phyloP scores from a whole-genome alignment of 2,797 vertebrate species.

The Malurus splendens region DNA sequence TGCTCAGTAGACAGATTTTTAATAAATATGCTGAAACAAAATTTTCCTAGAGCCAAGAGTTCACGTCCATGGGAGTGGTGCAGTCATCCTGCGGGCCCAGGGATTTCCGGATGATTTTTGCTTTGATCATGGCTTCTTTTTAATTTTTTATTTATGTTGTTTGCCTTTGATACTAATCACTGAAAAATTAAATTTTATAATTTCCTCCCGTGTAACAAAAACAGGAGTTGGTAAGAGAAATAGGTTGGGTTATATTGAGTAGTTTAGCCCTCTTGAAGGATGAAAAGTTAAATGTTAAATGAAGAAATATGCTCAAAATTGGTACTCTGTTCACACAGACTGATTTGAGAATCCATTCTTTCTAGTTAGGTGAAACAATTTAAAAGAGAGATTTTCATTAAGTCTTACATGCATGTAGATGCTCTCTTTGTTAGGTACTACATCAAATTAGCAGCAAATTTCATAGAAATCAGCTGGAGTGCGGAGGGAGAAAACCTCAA shows the following conservation, averaged over 20 bases:
- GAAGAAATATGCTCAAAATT: not conserved
- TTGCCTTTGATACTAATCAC: not conserved
- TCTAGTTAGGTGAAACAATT: not conserved
- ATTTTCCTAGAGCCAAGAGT: not conserved
- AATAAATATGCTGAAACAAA: not conserved
- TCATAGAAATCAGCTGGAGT: not conserved
- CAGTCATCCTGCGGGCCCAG: not conserved
- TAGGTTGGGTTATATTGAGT: not conserved
- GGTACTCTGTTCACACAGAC: not conserved
- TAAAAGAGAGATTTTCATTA: not conserved
- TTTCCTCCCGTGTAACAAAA: not conserved
- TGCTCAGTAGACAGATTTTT: constrained; percentile 2
- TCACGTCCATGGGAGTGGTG: not conserved
- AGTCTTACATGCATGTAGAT: accelerated
- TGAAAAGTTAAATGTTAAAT: not conserved
- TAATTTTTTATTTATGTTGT: constrained; percentile 16
- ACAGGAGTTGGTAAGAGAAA: not conserved
- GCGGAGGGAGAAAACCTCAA: not conserved
- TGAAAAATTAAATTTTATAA: not conserved
- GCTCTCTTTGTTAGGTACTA: not conserved
- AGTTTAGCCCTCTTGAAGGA: not conserved
- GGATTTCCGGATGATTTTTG: constrained; percentile 8
- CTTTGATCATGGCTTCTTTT: constrained; percentile 18
- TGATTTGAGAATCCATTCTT: not conserved
- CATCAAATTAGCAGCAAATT: not conserved